These are phyloP conservation scores for Conistra vaccinii DNA, from an alignment of 2,888 invertebrate genomes.

Conservation along the genomic window DNA sequence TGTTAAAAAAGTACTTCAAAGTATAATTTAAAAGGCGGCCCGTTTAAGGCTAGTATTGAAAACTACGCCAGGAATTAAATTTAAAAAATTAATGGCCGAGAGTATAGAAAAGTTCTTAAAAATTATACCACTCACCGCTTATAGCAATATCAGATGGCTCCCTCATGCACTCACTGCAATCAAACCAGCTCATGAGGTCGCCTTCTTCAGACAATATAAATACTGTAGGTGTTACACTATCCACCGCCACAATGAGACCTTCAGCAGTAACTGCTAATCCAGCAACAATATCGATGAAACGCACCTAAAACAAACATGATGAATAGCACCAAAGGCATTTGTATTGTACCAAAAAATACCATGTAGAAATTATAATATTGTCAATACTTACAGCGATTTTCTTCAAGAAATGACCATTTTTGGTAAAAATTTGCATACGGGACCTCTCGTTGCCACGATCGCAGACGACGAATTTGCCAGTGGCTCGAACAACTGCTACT, in stretches of 20 bases:
- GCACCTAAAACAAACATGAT: slow-evolving; percentile 77
- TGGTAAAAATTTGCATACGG: slow-evolving; percentile 99
- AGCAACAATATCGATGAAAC: slow-evolving; percentile 97
- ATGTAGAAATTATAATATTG: not conserved
- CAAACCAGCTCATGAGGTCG: slow-evolving; percentile 98
- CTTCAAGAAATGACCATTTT: slow-evolving; percentile 98
- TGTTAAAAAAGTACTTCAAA: not conserved
- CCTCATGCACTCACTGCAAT: slow-evolving; percentile 99
- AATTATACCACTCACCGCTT: slow-evolving; percentile 92
- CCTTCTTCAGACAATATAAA: slow-evolving; percentile 98
- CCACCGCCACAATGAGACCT: slow-evolving; percentile 98
- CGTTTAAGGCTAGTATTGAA: not conserved
- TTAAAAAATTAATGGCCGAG: not conserved
- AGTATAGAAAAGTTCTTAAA: not conserved
- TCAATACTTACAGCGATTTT: slow-evolving; percentile 94
- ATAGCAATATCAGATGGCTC: slow-evolving; percentile 99
- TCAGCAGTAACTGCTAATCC: slow-evolving; percentile 98
- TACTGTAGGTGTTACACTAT: slow-evolving; percentile 99
- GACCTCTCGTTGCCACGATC: slow-evolving; percentile 99
- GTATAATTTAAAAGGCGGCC: not conserved
- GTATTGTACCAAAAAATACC: not conserved
- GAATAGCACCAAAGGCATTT: slow-evolving; percentile 4
- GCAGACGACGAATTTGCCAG: slow-evolving; percentile 98
- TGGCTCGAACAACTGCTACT: slow-evolving; percentile 97
- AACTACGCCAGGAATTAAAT: not conserved